These are phyloP conservation scores for Podarcis muralis DNA, from an alignment of 2,113 vertebrate genomes.

Conservation along the genomic window DNA sequence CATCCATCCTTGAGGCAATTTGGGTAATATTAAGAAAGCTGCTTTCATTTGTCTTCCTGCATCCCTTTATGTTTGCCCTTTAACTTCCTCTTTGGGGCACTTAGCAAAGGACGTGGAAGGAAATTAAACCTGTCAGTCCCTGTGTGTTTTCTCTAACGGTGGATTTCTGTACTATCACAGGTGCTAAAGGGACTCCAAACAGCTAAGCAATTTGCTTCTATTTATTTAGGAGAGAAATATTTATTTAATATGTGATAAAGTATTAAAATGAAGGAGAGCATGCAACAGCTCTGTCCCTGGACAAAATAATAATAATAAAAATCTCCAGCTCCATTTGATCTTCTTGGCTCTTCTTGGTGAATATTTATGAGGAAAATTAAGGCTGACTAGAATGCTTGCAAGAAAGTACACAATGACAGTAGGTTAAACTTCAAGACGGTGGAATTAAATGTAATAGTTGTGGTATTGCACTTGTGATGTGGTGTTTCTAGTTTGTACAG, in stretches of 20 bases:
- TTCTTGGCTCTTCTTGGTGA: not conserved
- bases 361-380: conserved; percentile 25
- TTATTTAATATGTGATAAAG: not conserved
- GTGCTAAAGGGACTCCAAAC: not conserved
- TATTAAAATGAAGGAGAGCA: not conserved
- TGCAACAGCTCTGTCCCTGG: not conserved
- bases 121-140: not conserved
- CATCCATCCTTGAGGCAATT: not conserved
- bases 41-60: not conserved
- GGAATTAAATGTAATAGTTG: not conserved
- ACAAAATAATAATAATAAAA: not conserved
- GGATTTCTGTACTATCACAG: not conserved
- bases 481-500: not conserved
- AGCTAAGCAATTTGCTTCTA: not conserved
- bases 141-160: not conserved
- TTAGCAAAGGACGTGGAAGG: not conserved
- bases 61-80: not conserved
- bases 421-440: not conserved
- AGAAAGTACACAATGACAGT: not conserved
- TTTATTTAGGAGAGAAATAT: not conserved
- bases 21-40: not conserved
- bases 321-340: not conserved
- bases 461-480: not conserved
- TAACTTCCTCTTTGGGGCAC: not conserved
- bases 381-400: not conserved